Evolutionary conservation across 2,113 vertebrate genomes (phyloP).

Genomic region (Gopherus evgoodei): DNA sequence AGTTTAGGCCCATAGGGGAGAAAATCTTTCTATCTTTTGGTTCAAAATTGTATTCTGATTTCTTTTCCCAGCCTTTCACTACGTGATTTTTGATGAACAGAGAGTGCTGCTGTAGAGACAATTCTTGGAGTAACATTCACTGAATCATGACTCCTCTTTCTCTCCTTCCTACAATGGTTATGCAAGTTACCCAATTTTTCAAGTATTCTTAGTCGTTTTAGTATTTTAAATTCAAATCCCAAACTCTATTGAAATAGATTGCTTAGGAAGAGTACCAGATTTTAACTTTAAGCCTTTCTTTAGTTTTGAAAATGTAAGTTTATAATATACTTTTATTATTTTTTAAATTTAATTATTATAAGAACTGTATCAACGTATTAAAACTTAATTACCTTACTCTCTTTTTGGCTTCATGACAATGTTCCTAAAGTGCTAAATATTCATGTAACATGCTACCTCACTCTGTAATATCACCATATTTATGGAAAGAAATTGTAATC

Average conservation of each 20-base stretch:
- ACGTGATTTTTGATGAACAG: not conserved
- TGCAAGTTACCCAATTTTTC: not conserved
- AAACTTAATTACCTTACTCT: conserved; percentile 79
- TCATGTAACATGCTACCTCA: conserved; percentile 83
- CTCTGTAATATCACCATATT: conserved; percentile 84
- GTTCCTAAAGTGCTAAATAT: conserved; percentile 83
- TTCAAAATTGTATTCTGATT: not conserved
- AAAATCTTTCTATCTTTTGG: not conserved
- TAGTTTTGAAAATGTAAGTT: conserved; percentile 32
- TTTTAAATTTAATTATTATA: conserved; percentile 82
- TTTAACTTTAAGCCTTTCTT: conserved; percentile 58
- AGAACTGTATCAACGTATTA: conserved; percentile 79
- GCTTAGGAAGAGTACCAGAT: not conserved
- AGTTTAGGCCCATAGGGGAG: not conserved
- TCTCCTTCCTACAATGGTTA: not conserved
- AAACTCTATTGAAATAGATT: not conserved
- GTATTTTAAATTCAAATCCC: not conserved
- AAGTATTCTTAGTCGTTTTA: not conserved
- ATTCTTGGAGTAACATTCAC: not conserved
- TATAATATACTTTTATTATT: conserved; percentile 65
- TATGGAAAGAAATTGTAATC: conserved; percentile 88
- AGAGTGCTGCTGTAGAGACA: not conserved
- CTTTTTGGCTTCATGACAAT: conserved; percentile 79
- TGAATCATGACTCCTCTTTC: not conserved
- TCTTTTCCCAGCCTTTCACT: not conserved